Evolutionary conservation across 1,140 invertebrate species (phyloP).

Genomic region (Solenopsis invicta): DNA sequence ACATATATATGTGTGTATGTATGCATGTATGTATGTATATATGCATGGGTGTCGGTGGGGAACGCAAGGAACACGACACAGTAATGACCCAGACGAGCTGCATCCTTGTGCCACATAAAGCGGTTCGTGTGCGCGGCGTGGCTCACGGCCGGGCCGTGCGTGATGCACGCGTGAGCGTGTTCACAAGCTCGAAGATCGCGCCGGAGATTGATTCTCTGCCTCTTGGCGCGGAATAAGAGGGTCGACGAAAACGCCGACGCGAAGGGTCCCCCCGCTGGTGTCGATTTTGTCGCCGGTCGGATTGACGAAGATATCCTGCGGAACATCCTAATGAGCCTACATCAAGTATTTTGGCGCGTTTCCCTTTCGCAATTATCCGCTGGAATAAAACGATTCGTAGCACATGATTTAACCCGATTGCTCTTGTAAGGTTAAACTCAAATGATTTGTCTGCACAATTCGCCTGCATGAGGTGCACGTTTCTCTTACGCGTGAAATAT

Average conservation of each 20-base stretch:
- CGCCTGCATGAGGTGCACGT: neutral
- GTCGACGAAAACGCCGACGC: conserved; percentile 7
- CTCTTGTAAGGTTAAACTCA: neutral
- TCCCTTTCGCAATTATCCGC: neutral
- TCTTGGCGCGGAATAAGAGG: neutral
- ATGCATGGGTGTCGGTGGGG: neutral
- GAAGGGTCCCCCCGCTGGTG: neutral
- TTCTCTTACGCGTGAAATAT: neutral
- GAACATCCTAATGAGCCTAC: neutral
- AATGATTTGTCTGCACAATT: neutral
- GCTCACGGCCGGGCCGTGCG: conserved; percentile 9
- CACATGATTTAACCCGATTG: neutral
- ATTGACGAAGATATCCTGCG: conserved; percentile 23
- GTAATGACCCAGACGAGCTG: conserved; percentile 77
- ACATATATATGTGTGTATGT: neutral
- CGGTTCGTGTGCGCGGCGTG: conserved; percentile 25
- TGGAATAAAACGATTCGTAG: neutral
- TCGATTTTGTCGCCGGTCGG: neutral
- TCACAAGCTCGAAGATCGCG: conserved; percentile 28
- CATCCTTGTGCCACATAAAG: conserved; percentile 75
- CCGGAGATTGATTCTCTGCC: conserved; percentile 42
- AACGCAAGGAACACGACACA: conserved; percentile 66
- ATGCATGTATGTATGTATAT: conserved; percentile 13
- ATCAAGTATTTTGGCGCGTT: neutral
- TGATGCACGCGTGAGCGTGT: conserved; percentile 44